Conservation (phyloP, 2,888 invertebrate genomes). For the Hypercompe scribonia region DNA sequence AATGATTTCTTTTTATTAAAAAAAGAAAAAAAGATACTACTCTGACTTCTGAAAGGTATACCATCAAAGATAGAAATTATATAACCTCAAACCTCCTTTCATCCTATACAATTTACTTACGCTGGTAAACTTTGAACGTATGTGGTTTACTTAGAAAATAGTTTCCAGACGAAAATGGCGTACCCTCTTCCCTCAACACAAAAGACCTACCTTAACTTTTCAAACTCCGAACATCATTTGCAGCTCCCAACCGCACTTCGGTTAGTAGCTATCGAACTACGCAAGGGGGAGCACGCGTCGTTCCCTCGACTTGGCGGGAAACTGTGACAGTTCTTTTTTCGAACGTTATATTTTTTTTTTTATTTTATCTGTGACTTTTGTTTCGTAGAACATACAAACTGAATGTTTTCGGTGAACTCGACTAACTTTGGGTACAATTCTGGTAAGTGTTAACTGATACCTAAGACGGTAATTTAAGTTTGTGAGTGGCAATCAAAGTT, state of each 20-base stretch:
- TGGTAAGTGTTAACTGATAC: conserved; percentile 38
- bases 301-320: conserved; percentile 58
- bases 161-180: conserved; percentile 21
- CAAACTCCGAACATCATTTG: conserved; percentile 71
- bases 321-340: conserved; percentile 64
- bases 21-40: not conserved
- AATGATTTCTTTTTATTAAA: too few relatives aligned
- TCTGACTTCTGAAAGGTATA: not conserved
- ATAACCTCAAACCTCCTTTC: not conserved
- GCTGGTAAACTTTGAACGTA: conserved; percentile 9
- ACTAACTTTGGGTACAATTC: conserved; percentile 25
- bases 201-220: conserved; percentile 58
- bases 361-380: conserved; percentile 32
- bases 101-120: conserved; percentile 7
- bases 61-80: not conserved
- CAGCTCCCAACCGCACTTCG: conserved; percentile 55
- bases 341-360: conserved; percentile 45
- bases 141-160: conserved; percentile 17
- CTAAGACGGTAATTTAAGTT: conserved; percentile 45
- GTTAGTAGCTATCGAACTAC: conserved; percentile 66
- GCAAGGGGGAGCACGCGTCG: conserved; percentile 57
- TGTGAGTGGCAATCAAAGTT: conserved; percentile 47
- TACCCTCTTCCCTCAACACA: conserved; percentile 44
- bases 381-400: conserved; percentile 23
- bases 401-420: conserved; percentile 23